These are phyloP conservation scores for Drosophila kanapiae DNA, from an alignment of 1,140 invertebrate species.

Conservation along the genomic window DNA sequence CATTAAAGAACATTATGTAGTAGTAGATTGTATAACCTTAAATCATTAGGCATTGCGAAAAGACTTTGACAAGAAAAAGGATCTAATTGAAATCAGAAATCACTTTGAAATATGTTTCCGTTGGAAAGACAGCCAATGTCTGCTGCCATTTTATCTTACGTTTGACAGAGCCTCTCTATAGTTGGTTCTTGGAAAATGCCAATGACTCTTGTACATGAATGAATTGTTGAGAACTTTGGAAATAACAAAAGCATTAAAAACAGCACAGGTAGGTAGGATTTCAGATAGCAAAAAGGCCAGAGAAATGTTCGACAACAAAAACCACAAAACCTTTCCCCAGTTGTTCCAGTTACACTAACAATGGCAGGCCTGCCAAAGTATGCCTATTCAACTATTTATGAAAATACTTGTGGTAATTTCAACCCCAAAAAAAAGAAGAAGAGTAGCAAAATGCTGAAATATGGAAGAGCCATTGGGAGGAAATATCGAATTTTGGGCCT, in stretches of 20 bases:
- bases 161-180: not conserved
- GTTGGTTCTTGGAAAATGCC: constrained; percentile 40
- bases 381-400: constrained; percentile 80
- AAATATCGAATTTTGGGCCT: constrained; percentile 27
- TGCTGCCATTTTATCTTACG: constrained; percentile 3
- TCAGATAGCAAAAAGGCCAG: constrained; percentile 44
- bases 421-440: constrained; percentile 22
- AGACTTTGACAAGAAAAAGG: constrained; percentile 1
- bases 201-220: constrained; percentile 58
- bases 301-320: constrained; percentile 50
- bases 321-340: constrained; percentile 53
- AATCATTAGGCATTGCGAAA: constrained; percentile 8
- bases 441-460: not conserved
- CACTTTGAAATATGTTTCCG: constrained; percentile 18
- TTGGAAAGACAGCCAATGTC: constrained; percentile 3
- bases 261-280: constrained; percentile 52
- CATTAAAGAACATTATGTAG: constrained; percentile 3
- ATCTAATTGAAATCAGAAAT: constrained; percentile 9
- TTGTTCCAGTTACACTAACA: constrained; percentile 22
- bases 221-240: constrained; percentile 58
- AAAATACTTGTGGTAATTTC: constrained; percentile 78
- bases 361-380: constrained; percentile 44
- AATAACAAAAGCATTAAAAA: constrained; percentile 48
- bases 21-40: not conserved
- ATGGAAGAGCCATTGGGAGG: not conserved